These are phyloP conservation scores for Harmothoe impar DNA, from an alignment of 2,888 invertebrate genomes.

Conservation along the genomic window DNA sequence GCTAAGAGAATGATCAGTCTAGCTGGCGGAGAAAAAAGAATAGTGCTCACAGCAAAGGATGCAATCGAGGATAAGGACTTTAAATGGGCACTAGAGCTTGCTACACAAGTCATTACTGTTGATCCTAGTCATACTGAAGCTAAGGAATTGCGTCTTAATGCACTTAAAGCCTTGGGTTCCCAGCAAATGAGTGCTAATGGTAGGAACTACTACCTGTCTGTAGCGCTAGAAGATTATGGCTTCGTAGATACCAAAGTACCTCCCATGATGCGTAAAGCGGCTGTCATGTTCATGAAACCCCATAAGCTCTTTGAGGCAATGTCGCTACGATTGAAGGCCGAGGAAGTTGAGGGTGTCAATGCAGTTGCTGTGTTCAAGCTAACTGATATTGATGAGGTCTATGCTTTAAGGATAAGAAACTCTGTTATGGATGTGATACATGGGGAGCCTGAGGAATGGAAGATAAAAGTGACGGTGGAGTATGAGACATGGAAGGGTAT, in stretches of 20 bases:
- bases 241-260: slow-evolving; percentile 59
- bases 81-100: slow-evolving; percentile 77
- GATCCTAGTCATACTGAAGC: slow-evolving; percentile 71
- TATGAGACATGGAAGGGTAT: slow-evolving; percentile 72
- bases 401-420: slow-evolving; percentile 73
- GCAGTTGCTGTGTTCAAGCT: slow-evolving; percentile 69
- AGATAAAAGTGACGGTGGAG: slow-evolving; percentile 71
- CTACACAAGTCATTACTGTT: slow-evolving; percentile 70
- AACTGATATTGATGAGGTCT: slow-evolving; percentile 70
- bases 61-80: slow-evolving; percentile 73
- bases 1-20: slow-evolving; percentile 73
- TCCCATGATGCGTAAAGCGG: not conserved
- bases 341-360: slow-evolving; percentile 68
- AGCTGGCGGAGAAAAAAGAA: slow-evolving; percentile 71
- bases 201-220: slow-evolving; percentile 76
- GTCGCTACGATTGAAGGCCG: slow-evolving; percentile 71
- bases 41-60: slow-evolving; percentile 66
- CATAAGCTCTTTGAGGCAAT: slow-evolving; percentile 69
- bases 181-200: slow-evolving; percentile 75
- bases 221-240: slow-evolving; percentile 74
- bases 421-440: slow-evolving; percentile 69
- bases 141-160: slow-evolving; percentile 72
- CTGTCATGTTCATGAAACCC: not conserved
- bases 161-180: slow-evolving; percentile 70
- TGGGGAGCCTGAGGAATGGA: slow-evolving; percentile 65